Percentiles rank a stretch among this genome's conserved stretches.
These are phyloP conservation scores for Pycnomerus fuliginosus DNA, from an alignment of 2,888 invertebrate genomes.

Conservation along the genomic window DNA sequence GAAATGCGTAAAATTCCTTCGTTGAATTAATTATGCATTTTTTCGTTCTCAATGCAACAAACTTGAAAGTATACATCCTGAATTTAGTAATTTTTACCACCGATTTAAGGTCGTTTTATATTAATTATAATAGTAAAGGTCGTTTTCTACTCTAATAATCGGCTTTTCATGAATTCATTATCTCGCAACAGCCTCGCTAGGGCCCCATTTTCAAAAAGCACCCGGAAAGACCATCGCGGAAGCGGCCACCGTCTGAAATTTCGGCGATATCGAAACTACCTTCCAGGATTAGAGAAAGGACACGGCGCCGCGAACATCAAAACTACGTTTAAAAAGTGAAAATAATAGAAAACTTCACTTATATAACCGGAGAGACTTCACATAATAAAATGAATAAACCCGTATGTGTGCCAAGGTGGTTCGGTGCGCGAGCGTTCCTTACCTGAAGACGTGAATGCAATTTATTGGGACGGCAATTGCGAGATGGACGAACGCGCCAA, in stretches of 20 bases:
- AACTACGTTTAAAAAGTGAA: slow-evolving; percentile 51
- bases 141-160: slow-evolving; percentile 36
- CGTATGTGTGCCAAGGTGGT: slow-evolving; percentile 53
- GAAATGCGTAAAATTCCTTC: too few species aligned
- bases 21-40: too few species aligned
- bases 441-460: too few species aligned
- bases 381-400: slow-evolving; percentile 49
- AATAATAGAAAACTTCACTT: slow-evolving; percentile 53
- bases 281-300: slow-evolving; percentile 35
- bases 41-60: slow-evolving; percentile 22
- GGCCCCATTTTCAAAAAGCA: too few species aligned
- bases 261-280: slow-evolving; percentile 14
- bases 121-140: slow-evolving; percentile 35
- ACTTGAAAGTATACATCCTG: slow-evolving; percentile 22
- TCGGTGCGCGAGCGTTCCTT: too few species aligned
- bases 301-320: slow-evolving; percentile 34
- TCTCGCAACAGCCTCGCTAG: neutral
- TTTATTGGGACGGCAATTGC: too few species aligned
- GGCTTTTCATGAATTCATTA: slow-evolving; percentile 5
- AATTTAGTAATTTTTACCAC: slow-evolving; percentile 32
- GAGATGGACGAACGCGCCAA: too few species aligned
- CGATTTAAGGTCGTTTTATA: slow-evolving; percentile 31
- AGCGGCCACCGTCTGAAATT: too few species aligned
- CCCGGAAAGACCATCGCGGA: too few species aligned
- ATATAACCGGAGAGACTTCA: slow-evolving; percentile 50